phyloP scores from a whole-genome alignment of 2,888 invertebrate species.

The Clistopyga incitator region DNA sequence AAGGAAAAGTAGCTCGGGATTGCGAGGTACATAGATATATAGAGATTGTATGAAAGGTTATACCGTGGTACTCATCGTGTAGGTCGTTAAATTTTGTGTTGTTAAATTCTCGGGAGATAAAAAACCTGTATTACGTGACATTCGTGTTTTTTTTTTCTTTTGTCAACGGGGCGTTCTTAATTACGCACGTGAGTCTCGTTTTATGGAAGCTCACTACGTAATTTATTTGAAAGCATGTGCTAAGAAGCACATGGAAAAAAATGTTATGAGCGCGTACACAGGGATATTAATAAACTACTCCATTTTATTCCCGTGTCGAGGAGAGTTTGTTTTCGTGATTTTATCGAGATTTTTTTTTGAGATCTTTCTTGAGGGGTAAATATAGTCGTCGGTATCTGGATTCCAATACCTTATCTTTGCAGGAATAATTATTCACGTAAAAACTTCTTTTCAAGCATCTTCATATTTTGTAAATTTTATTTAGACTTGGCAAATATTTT shows the following conservation, averaged over 20 bases:
- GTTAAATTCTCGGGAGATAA: slow-evolving; percentile 19
- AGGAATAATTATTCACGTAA: too few species aligned
- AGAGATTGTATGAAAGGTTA: background rate
- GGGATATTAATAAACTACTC: background rate
- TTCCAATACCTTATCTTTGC: too few species aligned
- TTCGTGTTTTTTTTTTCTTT: background rate
- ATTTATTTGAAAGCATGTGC: background rate
- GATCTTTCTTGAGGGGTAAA: too few species aligned
- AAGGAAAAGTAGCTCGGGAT: slow-evolving; percentile 19
- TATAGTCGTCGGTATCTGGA: too few species aligned
- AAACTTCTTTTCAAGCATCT: too few species aligned
- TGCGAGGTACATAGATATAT: background rate
- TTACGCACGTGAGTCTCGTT: slow-evolving; percentile 5
- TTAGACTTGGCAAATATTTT: too few species aligned
- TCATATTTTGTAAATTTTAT: too few species aligned
- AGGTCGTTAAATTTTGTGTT: slow-evolving; percentile 3
- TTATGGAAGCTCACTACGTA: background rate
- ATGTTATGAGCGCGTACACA: background rate
- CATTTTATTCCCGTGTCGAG: background rate
- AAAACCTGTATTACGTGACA: background rate
- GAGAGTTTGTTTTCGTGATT: background rate
- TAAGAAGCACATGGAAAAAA: background rate
- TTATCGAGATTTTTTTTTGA: background rate
- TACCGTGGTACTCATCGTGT: background rate
- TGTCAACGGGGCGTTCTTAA: background rate